Percentiles rank a stretch among this genome's conserved stretches.
Evolutionary conservation across 1,140 invertebrate species (phyloP).

Genomic region (Oscheius sp.): DNA sequence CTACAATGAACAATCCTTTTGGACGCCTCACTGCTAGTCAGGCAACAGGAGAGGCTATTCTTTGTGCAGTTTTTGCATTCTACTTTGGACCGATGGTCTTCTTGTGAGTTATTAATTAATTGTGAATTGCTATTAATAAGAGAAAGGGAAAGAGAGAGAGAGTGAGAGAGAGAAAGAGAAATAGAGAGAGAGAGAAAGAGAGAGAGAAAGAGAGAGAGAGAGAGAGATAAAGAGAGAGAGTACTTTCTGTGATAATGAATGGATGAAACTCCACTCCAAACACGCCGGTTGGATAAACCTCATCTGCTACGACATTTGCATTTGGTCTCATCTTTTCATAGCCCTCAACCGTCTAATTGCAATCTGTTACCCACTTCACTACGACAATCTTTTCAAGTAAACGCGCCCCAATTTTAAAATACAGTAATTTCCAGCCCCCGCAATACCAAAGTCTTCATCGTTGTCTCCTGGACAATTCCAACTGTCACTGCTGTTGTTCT

Average conservation of each 20-base stretch:
- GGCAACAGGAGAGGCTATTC: neutral
- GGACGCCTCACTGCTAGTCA: neutral
- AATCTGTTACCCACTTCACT: slow-evolving; percentile 13
- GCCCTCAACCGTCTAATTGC: slow-evolving; percentile 24
- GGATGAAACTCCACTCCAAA: neutral
- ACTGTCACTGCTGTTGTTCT: neutral
- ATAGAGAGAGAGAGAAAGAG: too few relatives aligned
- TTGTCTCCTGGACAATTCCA: neutral
- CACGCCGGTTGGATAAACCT: slow-evolving; percentile 14
- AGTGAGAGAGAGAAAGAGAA: too few relatives aligned
- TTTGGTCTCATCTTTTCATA: slow-evolving; percentile 27
- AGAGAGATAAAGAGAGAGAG: too few relatives aligned
- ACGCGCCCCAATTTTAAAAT: too few relatives aligned
- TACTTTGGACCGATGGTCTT: slow-evolving; percentile 9
- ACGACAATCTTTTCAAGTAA: slow-evolving; percentile 14
- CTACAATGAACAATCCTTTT: slow-evolving; percentile 10
- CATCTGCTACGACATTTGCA: slow-evolving; percentile 26
- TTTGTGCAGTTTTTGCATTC: neutral
- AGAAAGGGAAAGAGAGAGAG: too few relatives aligned
- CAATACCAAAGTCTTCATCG: neutral
- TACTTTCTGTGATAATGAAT: slow-evolving; percentile 17
- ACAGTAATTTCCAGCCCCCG: neutral
- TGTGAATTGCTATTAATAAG: too few relatives aligned
- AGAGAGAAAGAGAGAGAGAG: too few relatives aligned
- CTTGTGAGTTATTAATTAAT: too few relatives aligned